Evolutionary conservation across 2,888 invertebrate species (phyloP).

Genomic region (Eudasyphora cyanicolor): DNA sequence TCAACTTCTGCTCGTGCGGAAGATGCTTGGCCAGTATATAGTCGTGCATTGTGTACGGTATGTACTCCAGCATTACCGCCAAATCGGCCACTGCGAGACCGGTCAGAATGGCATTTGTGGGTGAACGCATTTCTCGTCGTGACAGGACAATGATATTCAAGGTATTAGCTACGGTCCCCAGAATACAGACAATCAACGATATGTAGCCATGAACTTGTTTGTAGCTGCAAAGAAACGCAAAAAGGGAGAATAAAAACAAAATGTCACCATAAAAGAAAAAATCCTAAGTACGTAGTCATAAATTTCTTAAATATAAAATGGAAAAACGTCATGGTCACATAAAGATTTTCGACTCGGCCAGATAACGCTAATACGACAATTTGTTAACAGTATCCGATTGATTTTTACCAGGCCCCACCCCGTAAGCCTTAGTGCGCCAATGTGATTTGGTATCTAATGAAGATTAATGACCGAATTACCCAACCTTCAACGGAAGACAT

Average conservation of each 20-base stretch:
- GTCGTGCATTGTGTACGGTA: conserved; percentile 92
- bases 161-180: conserved; percentile 94
- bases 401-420: not conserved
- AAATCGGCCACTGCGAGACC: conserved; percentile 95
- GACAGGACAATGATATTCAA: conserved; percentile 95
- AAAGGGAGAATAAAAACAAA: too few species aligned
- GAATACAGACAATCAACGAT: conserved; percentile 91
- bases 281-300: too few species aligned
- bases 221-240: conserved; percentile 85
- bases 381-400: not conserved
- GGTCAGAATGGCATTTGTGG: conserved; percentile 95
- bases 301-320: too few species aligned
- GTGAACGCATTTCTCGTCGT: conserved; percentile 93
- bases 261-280: too few species aligned
- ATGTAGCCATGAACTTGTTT: conserved; percentile 90
- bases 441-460: not conserved
- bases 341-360: conserved; percentile 45
- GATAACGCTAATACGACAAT: not conserved
- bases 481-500: too few species aligned
- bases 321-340: not conserved
- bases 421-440: not conserved
- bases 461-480: not conserved
- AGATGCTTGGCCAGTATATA: conserved; percentile 83
- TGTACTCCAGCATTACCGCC: conserved; percentile 96
- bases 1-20: conserved; percentile 81